Evolutionary conservation across 2,113 vertebrate species (phyloP).

Genomic region (Peromyscus polionotus): DNA sequence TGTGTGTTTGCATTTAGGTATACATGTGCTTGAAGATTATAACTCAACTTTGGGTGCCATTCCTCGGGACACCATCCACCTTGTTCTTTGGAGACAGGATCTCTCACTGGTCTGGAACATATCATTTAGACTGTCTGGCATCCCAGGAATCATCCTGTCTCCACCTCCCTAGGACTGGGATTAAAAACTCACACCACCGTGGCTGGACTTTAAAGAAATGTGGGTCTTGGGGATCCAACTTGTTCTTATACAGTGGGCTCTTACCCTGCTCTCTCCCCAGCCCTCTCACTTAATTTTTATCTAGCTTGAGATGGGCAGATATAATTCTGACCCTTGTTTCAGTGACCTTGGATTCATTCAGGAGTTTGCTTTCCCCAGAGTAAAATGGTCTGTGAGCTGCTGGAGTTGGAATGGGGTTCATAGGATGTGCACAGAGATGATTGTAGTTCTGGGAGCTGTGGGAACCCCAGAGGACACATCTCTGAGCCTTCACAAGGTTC

Average conservation of each 20-base stretch:
- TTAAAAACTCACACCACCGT: neutral
- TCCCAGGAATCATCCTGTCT: neutral
- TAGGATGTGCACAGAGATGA: rapidly evolving
- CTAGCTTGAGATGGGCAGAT: neutral
- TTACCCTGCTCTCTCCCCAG: neutral
- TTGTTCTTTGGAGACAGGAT: neutral
- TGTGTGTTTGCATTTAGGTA: neutral
- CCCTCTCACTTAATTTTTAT: neutral
- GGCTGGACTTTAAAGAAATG: neutral
- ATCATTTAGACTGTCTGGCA: too few species aligned
- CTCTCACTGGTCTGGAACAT: neutral
- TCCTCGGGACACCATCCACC: neutral
- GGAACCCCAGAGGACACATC: rapidly evolving
- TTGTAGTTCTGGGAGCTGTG: rapidly evolving
- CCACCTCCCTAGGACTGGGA: neutral
- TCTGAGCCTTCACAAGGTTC: rapidly evolving
- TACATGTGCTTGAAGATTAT: neutral
- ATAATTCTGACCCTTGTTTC: neutral
- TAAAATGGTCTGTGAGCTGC: neutral
- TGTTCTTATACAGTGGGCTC: neutral
- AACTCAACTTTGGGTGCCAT: neutral
- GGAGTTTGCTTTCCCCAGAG: neutral
- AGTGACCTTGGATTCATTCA: neutral
- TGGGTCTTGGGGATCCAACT: neutral
- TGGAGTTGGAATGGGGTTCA: neutral